Evolutionary conservation across 2,888 invertebrate genomes (phyloP).

Genomic region (Xanthia togata): DNA sequence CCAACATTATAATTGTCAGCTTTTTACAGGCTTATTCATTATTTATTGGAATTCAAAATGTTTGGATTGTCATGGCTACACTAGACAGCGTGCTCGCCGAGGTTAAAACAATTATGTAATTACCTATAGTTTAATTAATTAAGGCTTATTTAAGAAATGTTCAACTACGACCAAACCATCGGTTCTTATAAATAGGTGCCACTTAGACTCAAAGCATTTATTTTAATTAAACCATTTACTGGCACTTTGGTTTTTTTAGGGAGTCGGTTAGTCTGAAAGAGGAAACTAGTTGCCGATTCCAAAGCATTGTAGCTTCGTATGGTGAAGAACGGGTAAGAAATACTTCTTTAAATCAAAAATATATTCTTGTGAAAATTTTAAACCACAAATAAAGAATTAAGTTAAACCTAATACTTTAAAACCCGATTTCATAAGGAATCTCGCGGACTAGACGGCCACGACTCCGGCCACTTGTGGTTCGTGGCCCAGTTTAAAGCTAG

Average conservation of each 20-base stretch:
- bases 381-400: background rate
- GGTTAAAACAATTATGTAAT: background rate
- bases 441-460: too few species aligned
- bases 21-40: background rate
- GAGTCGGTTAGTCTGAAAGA: background rate
- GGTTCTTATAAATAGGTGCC: background rate
- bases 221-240: background rate
- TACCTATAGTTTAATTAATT: background rate
- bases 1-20: background rate
- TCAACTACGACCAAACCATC: background rate
- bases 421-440: too few species aligned
- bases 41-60: background rate
- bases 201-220: background rate
- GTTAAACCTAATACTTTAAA: too few species aligned
- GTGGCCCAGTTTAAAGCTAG: too few species aligned
- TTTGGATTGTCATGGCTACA: background rate
- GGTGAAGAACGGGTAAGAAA: too few species aligned
- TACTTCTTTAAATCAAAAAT: too few species aligned
- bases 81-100: too few species aligned
- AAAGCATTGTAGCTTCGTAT: background rate
- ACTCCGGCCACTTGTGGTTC: too few species aligned
- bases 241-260: background rate
- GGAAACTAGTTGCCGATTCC: background rate
- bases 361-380: background rate
- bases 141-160: background rate